These are phyloP conservation scores for Macrostomum lignano DNA, from an alignment of 1,140 invertebrate species.

Conservation along the genomic window DNA sequence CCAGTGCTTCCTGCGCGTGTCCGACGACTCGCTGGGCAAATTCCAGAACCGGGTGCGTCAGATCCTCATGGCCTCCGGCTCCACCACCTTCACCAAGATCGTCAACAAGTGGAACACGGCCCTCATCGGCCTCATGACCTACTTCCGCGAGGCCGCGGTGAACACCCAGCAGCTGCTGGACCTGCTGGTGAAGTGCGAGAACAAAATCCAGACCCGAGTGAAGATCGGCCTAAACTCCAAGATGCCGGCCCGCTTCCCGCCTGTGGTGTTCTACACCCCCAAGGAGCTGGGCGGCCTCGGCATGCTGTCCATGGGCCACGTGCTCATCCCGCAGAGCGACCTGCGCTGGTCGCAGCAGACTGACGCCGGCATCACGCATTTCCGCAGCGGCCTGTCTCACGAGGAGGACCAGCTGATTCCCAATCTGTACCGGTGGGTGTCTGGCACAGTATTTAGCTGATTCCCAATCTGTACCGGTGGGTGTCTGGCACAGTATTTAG, in stretches of 20 bases:
- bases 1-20: constrained; percentile 86
- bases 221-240: constrained; percentile 98
- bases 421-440: constrained; percentile 58
- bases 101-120: constrained; percentile 99
- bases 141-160: constrained; percentile 91
- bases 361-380: constrained; percentile 95
- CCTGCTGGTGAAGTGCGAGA: constrained; percentile 90
- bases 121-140: constrained; percentile 93
- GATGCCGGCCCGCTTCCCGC: constrained; percentile 96
- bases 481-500: neutral
- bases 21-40: constrained; percentile 76
- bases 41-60: constrained; percentile 95
- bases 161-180: constrained; percentile 93
- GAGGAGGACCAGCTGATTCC: constrained; percentile 98
- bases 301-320: constrained; percentile 98
- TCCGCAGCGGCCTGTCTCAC: constrained; percentile 95
- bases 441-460: no score
- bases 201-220: constrained; percentile 97
- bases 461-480: neutral
- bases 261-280: constrained; percentile 96
- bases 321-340: constrained; percentile 64
- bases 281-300: constrained; percentile 42
- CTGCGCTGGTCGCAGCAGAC: constrained; percentile 87
- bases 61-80: constrained; percentile 96
- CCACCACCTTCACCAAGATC: constrained; percentile 97